These are phyloP conservation scores for Esox masquinongy DNA, from an alignment of 2,797 vertebrate species.

Conservation along the genomic window DNA sequence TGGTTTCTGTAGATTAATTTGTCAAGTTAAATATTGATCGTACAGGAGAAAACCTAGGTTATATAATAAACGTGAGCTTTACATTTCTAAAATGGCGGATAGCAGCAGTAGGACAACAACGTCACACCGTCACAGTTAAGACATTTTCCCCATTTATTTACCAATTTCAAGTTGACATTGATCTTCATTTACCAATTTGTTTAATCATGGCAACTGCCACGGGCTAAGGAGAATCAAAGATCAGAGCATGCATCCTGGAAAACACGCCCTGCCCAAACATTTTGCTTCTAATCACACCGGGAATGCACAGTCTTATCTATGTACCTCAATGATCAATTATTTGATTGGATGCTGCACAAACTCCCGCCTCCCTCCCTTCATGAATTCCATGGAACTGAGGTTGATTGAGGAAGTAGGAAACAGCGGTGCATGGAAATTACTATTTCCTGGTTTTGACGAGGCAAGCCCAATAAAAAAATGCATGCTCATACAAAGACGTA, in stretches of 20 bases:
- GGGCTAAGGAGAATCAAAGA: slow-evolving; percentile 7
- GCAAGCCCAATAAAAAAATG: slow-evolving; percentile 38
- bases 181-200: too few relatives aligned
- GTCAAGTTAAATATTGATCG: slow-evolving; percentile 7
- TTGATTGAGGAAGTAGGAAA: slow-evolving; percentile 48
- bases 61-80: too few relatives aligned
- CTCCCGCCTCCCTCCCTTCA: not conserved
- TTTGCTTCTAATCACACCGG: too few relatives aligned
- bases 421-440: slow-evolving; percentile 45
- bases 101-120: not conserved
- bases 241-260: slow-evolving; percentile 1
- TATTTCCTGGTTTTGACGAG: slow-evolving; percentile 57
- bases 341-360: slow-evolving; percentile 13
- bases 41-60: too few relatives aligned
- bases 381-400: slow-evolving; percentile 23
- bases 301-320: slow-evolving; percentile 36
- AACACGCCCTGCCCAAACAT: too few relatives aligned
- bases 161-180: too few relatives aligned
- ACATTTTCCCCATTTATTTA: not conserved
- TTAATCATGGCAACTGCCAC: too few relatives aligned
- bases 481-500: slow-evolving; percentile 46
- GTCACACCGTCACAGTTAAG: not conserved
- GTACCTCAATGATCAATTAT: slow-evolving; percentile 19
- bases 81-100: not conserved
- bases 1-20: slow-evolving; percentile 38